Evolutionary conservation across 2,113 vertebrate species (phyloP), one percentile per base, ranked within the genome.

Genomic region (Otis tarda): DNA sequence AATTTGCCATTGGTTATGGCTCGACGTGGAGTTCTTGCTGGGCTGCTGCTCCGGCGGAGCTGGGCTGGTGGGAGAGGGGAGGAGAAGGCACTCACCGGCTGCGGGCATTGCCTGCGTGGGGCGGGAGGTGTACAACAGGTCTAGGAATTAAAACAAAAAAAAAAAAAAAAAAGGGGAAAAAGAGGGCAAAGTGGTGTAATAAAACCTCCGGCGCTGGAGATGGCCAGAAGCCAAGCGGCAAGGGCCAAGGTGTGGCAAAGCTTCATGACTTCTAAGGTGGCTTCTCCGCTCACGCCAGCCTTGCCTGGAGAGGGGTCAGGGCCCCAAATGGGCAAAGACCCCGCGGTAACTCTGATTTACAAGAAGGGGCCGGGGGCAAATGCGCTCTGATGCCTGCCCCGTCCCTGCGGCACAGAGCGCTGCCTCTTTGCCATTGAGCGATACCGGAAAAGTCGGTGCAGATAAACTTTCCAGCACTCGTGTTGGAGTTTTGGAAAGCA

Each of bases 1-100:
- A 97, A 97, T 96, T 96, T 83, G 85, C 96, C 93, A 91, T 96
- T 95, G 94, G 94, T 91, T 86, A 20, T 71, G 83, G 89, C 91
- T 92, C 13, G 1, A 71, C 7, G 52, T 82, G 91, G 77, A 84
- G 74, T 21, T 78, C 70, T 59, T 57, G 39, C 90, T 87, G 83
- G 79, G 68, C 37, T 91, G 70, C 69, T 88, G 69, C 67, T 92
- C 50, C 3, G 1, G 75, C 1, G 0, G 75, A 67, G 80, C 63
- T 35, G 68, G n/a, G 87, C 63, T 78, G 85, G 14, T 27, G 90
- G 70, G 74, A 95, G 69, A 81, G 43, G 22, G 55, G 39, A 78
- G 69, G 79, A 74, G 41, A 56, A 73, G 24, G 53, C 45, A 73
- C 33, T 39, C 2, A 0, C 35, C 0, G 2, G 25, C n/a, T 45